Conservation (phyloP, 2,113 vertebrate species). For the Nesogale talazaci region DNA sequence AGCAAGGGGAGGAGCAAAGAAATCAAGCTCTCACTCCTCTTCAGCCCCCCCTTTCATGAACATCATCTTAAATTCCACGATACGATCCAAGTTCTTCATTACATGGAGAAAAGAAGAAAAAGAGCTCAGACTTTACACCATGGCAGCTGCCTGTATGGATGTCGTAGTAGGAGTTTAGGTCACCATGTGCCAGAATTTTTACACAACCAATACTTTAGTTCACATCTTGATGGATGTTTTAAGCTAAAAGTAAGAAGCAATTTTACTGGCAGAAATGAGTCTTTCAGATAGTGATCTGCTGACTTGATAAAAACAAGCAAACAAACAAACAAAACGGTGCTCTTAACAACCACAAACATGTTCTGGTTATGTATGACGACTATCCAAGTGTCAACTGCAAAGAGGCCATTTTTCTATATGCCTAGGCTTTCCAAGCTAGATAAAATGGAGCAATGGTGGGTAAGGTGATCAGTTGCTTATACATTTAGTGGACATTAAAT, state of each 20-base stretch:
- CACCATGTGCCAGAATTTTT: background rate
- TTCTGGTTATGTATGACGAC: background rate
- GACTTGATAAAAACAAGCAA: background rate
- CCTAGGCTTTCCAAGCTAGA: background rate
- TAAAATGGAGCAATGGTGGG: background rate
- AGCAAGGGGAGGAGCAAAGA: background rate
- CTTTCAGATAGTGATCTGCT: background rate
- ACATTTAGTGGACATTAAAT: background rate
- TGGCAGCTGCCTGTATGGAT: background rate
- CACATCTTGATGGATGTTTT: background rate
- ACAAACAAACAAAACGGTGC: background rate
- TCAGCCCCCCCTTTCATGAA: background rate
- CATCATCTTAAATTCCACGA: background rate
- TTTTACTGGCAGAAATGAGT: background rate
- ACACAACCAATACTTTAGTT: background rate
- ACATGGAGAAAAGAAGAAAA: background rate
- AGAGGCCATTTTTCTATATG: background rate
- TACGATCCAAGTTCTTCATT: background rate
- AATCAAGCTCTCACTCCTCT: background rate
- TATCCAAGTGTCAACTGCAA: background rate
- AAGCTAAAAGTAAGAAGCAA: background rate
- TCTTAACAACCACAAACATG: background rate
- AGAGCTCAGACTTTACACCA: background rate
- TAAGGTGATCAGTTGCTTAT: background rate
- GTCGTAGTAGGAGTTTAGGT: background rate